phyloP scores from a whole-genome alignment of 2,113 vertebrate genomes.

The Cyphomyrus discorhynchus region DNA sequence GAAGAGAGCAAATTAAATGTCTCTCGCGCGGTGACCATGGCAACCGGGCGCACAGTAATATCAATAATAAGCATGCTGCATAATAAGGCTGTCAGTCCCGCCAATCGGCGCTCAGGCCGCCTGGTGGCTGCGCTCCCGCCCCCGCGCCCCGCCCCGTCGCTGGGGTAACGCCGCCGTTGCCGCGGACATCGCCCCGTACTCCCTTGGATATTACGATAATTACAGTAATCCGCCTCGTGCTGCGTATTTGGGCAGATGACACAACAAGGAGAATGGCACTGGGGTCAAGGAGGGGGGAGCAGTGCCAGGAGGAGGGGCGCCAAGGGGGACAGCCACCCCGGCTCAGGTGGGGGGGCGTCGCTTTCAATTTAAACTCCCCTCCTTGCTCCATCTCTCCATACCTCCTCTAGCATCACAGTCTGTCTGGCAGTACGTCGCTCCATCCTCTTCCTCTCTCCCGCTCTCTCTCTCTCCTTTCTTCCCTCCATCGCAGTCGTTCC shows the following conservation, averaged over 20 bases:
- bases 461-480: background rate
- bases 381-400: background rate
- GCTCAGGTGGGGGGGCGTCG: background rate
- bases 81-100: slow-evolving; percentile 99
- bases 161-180: background rate
- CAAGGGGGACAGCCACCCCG: background rate
- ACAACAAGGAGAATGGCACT: background rate
- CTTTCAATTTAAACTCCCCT: background rate
- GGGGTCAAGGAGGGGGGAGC: background rate
- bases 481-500: slow-evolving; percentile 11
- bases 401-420: background rate
- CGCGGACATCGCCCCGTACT: background rate
- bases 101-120: slow-evolving; percentile 75
- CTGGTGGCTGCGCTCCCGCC: background rate
- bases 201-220: slow-evolving; percentile 6
- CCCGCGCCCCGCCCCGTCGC: slow-evolving; percentile 57
- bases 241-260: background rate
- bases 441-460: background rate
- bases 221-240: background rate
- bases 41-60: slow-evolving; percentile 98
- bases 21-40: slow-evolving; percentile 99
- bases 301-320: background rate
- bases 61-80: slow-evolving; percentile 98
- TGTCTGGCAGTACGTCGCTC: background rate
- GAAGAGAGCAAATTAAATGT: slow-evolving; percentile 99